Conservation (phyloP, 2,888 invertebrate species). For the Eilema sororculum region DNA sequence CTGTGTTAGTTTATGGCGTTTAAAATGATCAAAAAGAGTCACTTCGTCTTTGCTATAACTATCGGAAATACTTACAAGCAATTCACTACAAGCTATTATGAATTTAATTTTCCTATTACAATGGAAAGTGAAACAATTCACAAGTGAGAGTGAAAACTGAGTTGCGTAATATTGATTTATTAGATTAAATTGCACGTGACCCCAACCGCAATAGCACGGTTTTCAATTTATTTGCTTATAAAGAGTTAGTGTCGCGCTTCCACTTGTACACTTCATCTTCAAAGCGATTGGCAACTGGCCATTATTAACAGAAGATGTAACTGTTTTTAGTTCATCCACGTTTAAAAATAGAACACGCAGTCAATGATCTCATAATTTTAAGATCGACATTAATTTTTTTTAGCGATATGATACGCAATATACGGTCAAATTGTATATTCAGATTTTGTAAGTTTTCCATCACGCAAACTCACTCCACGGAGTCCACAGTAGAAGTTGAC, state of each 20-base stretch:
- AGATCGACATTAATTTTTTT: background rate
- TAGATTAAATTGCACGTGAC: slow-evolving; percentile 54
- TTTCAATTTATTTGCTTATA: slow-evolving; percentile 49
- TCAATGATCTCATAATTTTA: background rate
- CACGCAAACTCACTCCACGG: no score
- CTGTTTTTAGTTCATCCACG: slow-evolving; percentile 15
- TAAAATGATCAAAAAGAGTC: no score
- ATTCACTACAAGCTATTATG: background rate
- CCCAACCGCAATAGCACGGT: slow-evolving; percentile 53
- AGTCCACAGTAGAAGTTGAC: no score
- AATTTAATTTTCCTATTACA: slow-evolving; percentile 16
- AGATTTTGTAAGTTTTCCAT: no score
- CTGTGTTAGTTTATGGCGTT: no score
- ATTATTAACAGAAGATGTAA: slow-evolving; percentile 20
- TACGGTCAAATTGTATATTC: background rate
- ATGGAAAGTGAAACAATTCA: slow-evolving; percentile 53
- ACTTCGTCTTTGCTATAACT: background rate
- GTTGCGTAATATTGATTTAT: slow-evolving; percentile 66
- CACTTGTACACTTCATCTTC: slow-evolving; percentile 33
- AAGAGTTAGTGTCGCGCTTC: slow-evolving; percentile 31
- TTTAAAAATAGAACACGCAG: slow-evolving; percentile 8
- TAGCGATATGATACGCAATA: background rate
- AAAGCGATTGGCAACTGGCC: slow-evolving; percentile 21
- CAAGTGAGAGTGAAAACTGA: slow-evolving; percentile 67
- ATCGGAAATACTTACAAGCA: background rate